Evolutionary conservation across 30 jellyfish, hydroid and myxozoan species (phyloP), one percentile per base, ranked within the genome.

Genomic region (Mastigias papua): DNA sequence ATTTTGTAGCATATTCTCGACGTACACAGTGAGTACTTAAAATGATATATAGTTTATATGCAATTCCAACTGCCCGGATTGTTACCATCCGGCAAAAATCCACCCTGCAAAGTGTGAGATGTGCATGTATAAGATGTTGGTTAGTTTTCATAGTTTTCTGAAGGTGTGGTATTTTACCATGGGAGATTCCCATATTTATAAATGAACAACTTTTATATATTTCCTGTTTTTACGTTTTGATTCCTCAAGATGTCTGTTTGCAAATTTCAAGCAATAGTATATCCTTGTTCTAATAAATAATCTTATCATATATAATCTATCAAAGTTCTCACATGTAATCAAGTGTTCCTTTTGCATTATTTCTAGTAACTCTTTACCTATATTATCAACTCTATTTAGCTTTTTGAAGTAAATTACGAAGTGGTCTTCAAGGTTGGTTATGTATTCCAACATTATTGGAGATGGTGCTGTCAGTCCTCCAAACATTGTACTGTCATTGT

Each of bases 381-480:
- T 82, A 8, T n/a, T 72, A 13, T 37, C 32, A 6, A 67, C 49
- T 1, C 33, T 25, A 6, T 48, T 35, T 25, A 82, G 9, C 26
- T 82, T 48, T 25, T 46, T 26, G 34, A 81, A 27, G 2, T 81
- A 23, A 1, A 8, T 4, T 5, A 67, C 30, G 29, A 82, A 66
- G 33, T 69, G 27, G 32, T 82, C 76, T 27, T 82, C 92, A 1
- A 66, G 28, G 32, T 21, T 67, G 46, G 8, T 46, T 1, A 42
- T 46, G 48, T 9, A 82, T 15, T 48, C 27, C 2, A 66, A 5
- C 50, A 80, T 62, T 13, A 2, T 34, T 4, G 35, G 13, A 7
- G 76, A 65, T 22, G 92, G 86, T 13, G 31, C 74, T 4, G 67
- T 35, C 62, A 69, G 61, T 23, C 76, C 86, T 16, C 77, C 61